Percentiles rank a stretch among this genome's conserved stretches.
phyloP scores from a whole-genome alignment of 2,113 vertebrate genomes.

The Acrocephalus kingi region DNA sequence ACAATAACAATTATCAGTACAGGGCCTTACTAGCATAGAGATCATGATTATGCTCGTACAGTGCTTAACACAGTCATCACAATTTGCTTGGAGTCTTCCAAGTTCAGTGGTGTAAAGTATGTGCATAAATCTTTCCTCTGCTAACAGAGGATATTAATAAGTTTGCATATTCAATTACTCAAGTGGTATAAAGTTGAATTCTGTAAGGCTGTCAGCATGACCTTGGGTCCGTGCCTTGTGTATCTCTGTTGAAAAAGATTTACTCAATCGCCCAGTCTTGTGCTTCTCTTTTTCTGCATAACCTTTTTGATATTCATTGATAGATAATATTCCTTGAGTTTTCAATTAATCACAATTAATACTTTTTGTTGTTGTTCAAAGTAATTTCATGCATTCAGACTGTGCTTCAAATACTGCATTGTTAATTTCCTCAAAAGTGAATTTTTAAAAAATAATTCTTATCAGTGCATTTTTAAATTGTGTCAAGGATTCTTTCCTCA shows the following conservation, averaged over 20 bases:
- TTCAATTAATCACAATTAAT: not conserved
- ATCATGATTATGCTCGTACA: not conserved
- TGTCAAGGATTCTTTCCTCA: not conserved
- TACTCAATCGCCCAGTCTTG: not conserved
- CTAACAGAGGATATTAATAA: not conserved
- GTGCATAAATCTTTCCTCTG: not conserved
- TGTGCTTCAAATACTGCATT: not conserved
- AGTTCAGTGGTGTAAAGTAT: not conserved
- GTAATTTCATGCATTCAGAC: not conserved
- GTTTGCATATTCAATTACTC: not conserved
- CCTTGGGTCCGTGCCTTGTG: not conserved
- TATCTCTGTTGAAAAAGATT: not conserved
- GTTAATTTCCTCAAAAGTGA: not conserved
- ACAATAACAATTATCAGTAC: not conserved
- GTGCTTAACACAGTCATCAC: not conserved
- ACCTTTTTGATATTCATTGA: not conserved
- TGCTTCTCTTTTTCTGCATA: not conserved
- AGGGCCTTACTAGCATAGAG: not conserved
- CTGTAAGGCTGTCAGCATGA: not conserved
- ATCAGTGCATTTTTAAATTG: not conserved
- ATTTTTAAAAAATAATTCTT: not conserved
- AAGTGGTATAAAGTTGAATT: not conserved
- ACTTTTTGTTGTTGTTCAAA: not conserved
- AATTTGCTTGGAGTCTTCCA: not conserved
- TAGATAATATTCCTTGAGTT: not conserved